Evolutionary conservation across 2,888 invertebrate species (phyloP).

Genomic region (Masnerella sp.): DNA sequence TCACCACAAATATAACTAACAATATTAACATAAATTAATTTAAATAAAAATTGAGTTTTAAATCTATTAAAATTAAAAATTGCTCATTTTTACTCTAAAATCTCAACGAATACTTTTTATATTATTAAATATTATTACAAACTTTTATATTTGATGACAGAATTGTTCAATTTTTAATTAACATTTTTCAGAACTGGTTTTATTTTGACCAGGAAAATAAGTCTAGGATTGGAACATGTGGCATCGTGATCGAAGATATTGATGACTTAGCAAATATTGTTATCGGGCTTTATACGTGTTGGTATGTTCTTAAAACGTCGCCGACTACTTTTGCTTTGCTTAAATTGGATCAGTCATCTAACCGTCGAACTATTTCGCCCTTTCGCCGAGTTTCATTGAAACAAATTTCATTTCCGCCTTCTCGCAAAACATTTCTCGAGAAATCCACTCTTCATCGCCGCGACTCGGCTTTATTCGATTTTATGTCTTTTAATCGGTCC

Average conservation of each 20-base stretch:
- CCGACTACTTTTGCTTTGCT: conserved; percentile 30
- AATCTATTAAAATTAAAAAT: too few species aligned
- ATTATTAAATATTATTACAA: too few species aligned
- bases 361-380: conserved; percentile 24
- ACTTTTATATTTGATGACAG: too few species aligned
- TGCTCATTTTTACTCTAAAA: too few species aligned
- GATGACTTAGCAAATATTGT: conserved; percentile 53
- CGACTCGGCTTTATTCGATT: not conserved
- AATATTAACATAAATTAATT: too few species aligned
- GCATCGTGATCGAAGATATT: conserved; percentile 39
- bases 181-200: too few species aligned
- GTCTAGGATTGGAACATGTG: conserved; percentile 30
- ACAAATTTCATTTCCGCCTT: conserved; percentile 27
- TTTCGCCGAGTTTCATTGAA: conserved; percentile 13
- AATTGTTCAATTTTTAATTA: too few species aligned
- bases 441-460: conserved; percentile 1
- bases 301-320: conserved; percentile 38
- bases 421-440: conserved; percentile 9
- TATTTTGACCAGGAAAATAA: too few species aligned
- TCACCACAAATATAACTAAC: too few species aligned
- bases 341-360: conserved; percentile 38
- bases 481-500: conserved; percentile 3
- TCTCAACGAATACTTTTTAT: too few species aligned
- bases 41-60: too few species aligned
- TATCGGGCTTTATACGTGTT: conserved; percentile 35